Conservation (phyloP, 1,140 invertebrate genomes). For the Limonius californicus region DNA sequence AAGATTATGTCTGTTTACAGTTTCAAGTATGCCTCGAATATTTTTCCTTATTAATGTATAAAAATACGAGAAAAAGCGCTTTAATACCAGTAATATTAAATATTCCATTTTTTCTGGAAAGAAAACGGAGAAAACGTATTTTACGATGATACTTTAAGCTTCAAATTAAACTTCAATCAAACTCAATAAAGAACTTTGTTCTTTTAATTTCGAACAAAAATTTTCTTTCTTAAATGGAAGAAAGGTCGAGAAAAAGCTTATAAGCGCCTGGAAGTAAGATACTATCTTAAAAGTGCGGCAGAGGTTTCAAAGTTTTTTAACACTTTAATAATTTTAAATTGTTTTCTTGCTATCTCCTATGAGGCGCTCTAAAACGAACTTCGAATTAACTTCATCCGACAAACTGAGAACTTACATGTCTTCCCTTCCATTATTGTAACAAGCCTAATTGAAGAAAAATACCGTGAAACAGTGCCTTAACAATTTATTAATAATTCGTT, state of each 20-base stretch:
- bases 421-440: too few species aligned
- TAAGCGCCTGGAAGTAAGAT: neutral
- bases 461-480: too few species aligned
- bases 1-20: slow-evolving; percentile 8
- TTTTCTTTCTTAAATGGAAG: neutral
- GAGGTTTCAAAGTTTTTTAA: neutral
- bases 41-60: neutral
- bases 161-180: slow-evolving; percentile 13
- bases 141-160: slow-evolving; percentile 6
- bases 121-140: slow-evolving; percentile 4
- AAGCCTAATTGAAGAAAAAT: too few species aligned
- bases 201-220: slow-evolving; percentile 2
- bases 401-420: too few species aligned
- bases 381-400: too few species aligned
- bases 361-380: neutral
- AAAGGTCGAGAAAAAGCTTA: neutral
- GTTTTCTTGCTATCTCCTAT: neutral
- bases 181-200: slow-evolving; percentile 10
- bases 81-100: neutral
- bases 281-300: neutral
- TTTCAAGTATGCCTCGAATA: neutral
- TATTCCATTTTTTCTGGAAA: neutral
- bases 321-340: neutral
- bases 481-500: too few species aligned
- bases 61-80: neutral